Evolutionary conservation across 2,113 vertebrate genomes (phyloP).

Genomic region (Ailuropoda melanoleuca): DNA sequence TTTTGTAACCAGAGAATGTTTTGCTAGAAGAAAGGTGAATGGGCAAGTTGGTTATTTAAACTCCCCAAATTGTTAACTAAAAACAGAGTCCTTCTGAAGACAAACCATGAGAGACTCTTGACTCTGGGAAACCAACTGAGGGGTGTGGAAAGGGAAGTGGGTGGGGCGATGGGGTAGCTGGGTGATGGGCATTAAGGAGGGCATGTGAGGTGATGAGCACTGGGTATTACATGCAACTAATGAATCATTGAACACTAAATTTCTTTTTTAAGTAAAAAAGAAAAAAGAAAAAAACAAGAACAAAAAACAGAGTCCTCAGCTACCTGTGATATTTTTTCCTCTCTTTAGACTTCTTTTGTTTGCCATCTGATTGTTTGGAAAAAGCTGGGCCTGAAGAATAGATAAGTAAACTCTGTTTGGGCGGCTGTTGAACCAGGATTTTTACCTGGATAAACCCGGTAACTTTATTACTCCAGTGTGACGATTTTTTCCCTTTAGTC

Average conservation of each 20-base stretch:
- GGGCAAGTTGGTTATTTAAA: not conserved
- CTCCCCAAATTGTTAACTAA: not conserved
- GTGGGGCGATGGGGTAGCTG: no score
- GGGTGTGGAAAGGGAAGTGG: no score
- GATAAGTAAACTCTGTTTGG: not conserved
- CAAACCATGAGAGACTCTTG: no score
- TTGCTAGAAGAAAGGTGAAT: not conserved
- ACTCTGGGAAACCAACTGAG: no score
- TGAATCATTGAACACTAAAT: no score
- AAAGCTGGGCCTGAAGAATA: not conserved
- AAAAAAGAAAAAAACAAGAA: no score
- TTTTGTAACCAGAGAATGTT: conserved; percentile 31
- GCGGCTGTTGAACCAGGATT: not conserved
- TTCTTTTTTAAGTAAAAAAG: no score
- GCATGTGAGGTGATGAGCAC: no score
- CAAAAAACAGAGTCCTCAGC: not conserved
- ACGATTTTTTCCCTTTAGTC: not conserved
- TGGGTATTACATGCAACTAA: no score
- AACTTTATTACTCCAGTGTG: not conserved
- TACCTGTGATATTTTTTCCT: not conserved
- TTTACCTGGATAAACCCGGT: not conserved
- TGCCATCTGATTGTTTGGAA: not conserved
- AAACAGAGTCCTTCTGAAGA: not conserved
- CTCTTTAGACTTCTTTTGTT: not conserved
- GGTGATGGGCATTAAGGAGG: no score